These are phyloP conservation scores for Cryptotermes secundus DNA, from an alignment of 1,140 invertebrate species.

Conservation along the genomic window DNA sequence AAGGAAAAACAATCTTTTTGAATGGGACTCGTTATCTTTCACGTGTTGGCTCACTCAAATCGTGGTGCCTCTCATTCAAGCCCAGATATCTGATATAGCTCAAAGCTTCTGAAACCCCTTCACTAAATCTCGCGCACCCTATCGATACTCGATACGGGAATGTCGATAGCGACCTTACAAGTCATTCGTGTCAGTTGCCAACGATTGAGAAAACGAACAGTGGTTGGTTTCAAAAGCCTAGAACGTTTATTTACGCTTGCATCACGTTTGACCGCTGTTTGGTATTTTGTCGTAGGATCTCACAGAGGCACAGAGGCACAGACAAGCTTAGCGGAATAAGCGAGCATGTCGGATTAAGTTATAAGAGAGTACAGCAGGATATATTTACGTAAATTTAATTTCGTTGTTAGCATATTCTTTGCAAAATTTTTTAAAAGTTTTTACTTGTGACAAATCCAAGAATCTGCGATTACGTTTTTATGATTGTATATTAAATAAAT, in stretches of 20 bases:
- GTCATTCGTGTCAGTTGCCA: conserved; percentile 5
- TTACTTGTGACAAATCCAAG: too few relatives aligned
- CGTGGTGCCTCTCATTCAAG: background rate
- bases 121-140: background rate
- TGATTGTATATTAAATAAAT: too few relatives aligned
- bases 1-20: too few relatives aligned
- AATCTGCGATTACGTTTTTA: too few relatives aligned
- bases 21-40: too few relatives aligned
- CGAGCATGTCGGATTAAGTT: too few relatives aligned
- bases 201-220: background rate
- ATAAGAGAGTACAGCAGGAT: too few relatives aligned
- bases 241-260: background rate
- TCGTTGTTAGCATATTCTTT: too few relatives aligned
- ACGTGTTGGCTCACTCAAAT: background rate
- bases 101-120: background rate
- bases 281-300: background rate
- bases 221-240: background rate
- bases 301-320: too few relatives aligned
- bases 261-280: conserved; percentile 11
- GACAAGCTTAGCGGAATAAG: too few relatives aligned
- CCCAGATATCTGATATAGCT: background rate
- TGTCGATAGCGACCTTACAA: conserved; percentile 13
- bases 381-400: too few relatives aligned
- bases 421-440: too few relatives aligned
- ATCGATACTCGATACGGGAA: conserved; percentile 4